A percentile compares a stretch with the other conserved stretches of the same genome.
These are phyloP conservation scores for Ferdinandea cuprea DNA, from an alignment of 2,888 invertebrate genomes.

Conservation along the genomic window DNA sequence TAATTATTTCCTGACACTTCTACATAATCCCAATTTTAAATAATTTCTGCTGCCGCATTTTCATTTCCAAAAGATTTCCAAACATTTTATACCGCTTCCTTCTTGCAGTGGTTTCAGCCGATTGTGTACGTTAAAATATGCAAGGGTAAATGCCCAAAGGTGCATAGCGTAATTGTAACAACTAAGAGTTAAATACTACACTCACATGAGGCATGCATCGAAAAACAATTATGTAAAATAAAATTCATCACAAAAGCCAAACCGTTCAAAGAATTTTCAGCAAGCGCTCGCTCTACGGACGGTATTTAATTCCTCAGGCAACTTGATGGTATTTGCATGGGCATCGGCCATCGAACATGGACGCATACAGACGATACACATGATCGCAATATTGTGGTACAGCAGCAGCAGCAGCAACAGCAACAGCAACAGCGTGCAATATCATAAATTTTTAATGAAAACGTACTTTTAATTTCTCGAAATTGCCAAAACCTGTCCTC, in stretches of 20 bases:
- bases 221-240: not conserved
- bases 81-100: too few species aligned
- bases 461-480: constrained; percentile 33
- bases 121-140: too few species aligned
- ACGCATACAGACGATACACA: too few species aligned
- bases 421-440: constrained; percentile 21
- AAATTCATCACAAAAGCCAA: not conserved
- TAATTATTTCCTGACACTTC: too few species aligned
- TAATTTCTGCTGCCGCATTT: too few species aligned
- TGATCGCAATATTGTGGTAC: not conserved
- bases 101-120: too few species aligned
- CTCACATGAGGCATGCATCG: not conserved
- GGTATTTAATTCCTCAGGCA: constrained; percentile 17
- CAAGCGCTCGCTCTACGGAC: constrained; percentile 2
- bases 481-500: constrained; percentile 10
- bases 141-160: too few species aligned
- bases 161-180: not conserved
- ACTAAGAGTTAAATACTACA: too few species aligned
- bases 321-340: not conserved
- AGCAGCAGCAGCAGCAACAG: too few species aligned
- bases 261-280: not conserved
- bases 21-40: too few species aligned
- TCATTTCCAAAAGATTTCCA: too few species aligned
- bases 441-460: constrained; percentile 36
- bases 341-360: too few species aligned